phyloP scores from a whole-genome alignment of 2,888 invertebrate genomes.

The Oxytorus armatus region DNA sequence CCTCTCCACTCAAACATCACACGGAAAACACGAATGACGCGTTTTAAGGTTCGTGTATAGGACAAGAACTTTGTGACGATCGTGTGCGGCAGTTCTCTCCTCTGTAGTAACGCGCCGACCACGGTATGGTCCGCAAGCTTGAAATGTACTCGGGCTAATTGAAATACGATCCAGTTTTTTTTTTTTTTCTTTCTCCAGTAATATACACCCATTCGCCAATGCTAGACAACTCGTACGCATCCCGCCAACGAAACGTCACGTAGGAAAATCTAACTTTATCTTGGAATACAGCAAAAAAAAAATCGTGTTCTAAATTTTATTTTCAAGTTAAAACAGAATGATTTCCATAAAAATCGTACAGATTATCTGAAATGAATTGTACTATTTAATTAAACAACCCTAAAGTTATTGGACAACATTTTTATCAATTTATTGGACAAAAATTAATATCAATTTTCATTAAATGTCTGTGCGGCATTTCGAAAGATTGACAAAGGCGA shows the following conservation, averaged over 20 bases:
- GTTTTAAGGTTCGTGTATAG: slow-evolving; percentile 49
- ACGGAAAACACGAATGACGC: slow-evolving; percentile 22
- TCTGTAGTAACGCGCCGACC: slow-evolving; percentile 65
- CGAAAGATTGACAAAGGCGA: no score
- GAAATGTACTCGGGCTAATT: slow-evolving; percentile 66
- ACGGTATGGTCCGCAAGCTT: slow-evolving; percentile 60
- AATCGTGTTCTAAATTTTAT: not conserved
- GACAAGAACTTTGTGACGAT: slow-evolving; percentile 50
- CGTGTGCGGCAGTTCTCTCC: slow-evolving; percentile 34
- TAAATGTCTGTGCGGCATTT: no score
- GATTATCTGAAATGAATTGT: no score
- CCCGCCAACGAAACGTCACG: slow-evolving; percentile 10
- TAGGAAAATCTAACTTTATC: not conserved
- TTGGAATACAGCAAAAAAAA: not conserved
- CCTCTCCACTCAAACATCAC: no score
- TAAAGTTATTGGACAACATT: no score
- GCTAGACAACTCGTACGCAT: slow-evolving; percentile 23
- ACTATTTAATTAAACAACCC: no score
- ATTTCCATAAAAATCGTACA: no score
- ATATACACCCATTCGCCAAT: slow-evolving; percentile 58
- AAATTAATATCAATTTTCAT: no score
- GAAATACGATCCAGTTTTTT: slow-evolving; percentile 67
- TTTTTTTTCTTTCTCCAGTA: slow-evolving; percentile 42
- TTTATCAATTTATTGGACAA: no score
- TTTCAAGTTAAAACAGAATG: not conserved